Base-by-base conservation (phyloP, 2,888 invertebrate genomes). In the Timandra comae region DNA sequence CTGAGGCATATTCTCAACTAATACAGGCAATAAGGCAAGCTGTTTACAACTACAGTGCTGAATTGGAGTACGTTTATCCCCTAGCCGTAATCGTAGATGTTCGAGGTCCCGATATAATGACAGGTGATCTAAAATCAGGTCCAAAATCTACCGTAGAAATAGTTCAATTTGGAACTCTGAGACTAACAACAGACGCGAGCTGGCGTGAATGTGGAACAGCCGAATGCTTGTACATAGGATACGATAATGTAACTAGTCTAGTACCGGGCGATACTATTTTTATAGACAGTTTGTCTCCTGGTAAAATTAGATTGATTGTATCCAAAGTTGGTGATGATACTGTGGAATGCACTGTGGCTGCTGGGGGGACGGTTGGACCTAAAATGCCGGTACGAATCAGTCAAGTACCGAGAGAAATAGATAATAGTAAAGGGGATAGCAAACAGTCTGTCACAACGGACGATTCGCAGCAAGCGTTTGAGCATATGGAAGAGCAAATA, bases 401-500 rank as follows among this genome's bases (percentile, higher is more conserved):
- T n/a, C 86, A 87, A 45, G 66, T 81, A 10, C 86, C 88, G 1
- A 56, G 78, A 6, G 86, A 88, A 30, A 44, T 80, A 4, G 69
- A 75, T 1, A 55, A 54, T 19, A 60, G 80, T 21, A 72, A 70
- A 30, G 64, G 71, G n/a, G 88, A 88, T 42, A 80, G 78, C 37
- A 44, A 61, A 29, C 79, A 86, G 36, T 74, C 88, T 1, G 7
- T 75, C 12, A 52, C 61, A 6, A 59, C 62, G 49, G 95, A 95
- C 66, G 90, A 91, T 12, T 53, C 60, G 3, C 56, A 68, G 46
- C 91, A 93, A 68, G 92, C 92, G 5, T 89, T 93, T 59, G 89
- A 90, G 49, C 90, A 91, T 60, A 89, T 80, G 58, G 77, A 84
- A 42, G 69, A 75, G 33, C 85, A 84, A 54, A 68, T 85, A 41